Base-by-base conservation (phyloP, 64 coral and sea anemone species). In the Orbicella faveolata region DNA sequence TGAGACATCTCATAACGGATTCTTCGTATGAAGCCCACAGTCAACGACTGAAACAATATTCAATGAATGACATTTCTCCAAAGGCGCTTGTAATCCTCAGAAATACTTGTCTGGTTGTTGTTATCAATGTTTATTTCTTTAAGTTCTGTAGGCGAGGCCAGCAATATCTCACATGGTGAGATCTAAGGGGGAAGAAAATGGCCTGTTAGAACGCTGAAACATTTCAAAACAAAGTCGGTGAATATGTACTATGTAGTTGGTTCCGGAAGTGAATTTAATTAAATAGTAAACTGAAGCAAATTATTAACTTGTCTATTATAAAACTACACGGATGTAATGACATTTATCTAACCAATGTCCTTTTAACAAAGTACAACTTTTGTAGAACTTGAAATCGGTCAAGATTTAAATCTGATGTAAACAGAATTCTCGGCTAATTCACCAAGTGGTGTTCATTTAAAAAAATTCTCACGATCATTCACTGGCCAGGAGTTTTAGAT, bases 61-160 rank as follows among this genome's bases (percentile, higher is more conserved):
- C n/a, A 5, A 9, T 78, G 52, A 18, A 78, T 25, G 9, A 14
- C 21, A 34, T 68, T n/a, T 34, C 36, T 67, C 63, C 80, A 67
- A 41, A 83, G 34, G 15, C 61, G 63, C n/a, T 67, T 68, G 34
- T 68, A 68, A 17, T 65, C 63, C 36, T 68, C 36, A 11, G 61
- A 83, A 67, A 83, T 83, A 41, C 6, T 63, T 63, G 34, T 1
- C 67, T 67, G 80, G 10, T 20, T 68, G 1, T 83, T 66, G 61
- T 68, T 68, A 36, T 83, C 80, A 41, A 83, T 83, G 35, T 63
- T 65, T 39, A 83, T 83, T 67, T 67, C 80, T 68, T 83, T 35
- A 25, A 67, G 63, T 20, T 51, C 36, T 41, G 80, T 19, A 83
- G 63, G 15, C 15, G 17, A 35, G 30, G 30, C 57, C 35, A 55